Base-by-base conservation (phyloP, 1,140 invertebrate genomes). In the Harpegnathos saltator region DNA sequence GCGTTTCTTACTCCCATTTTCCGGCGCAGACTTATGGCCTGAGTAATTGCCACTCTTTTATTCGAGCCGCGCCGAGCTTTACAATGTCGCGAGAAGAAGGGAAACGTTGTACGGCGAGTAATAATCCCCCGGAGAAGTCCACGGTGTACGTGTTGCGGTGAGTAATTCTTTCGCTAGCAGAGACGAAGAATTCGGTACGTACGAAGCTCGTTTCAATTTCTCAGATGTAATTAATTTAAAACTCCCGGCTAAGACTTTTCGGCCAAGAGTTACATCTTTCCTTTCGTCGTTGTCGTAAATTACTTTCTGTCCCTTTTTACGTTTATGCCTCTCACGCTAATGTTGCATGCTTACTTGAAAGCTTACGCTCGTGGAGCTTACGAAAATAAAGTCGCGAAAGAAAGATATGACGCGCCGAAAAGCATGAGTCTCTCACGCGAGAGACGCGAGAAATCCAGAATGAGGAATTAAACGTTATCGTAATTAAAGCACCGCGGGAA, bases 1-100 rank as follows among this genome's bases (percentile, higher is more conserved):
- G 56, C 52, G 19, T 75, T 65, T 78, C 38, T 52, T 82, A 75
- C 48, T 83, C 50, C 38, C 22, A 66, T 66, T 68, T 68, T 77
- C 44, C 74, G 26, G 33, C n/a, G 48, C 1, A 22, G 14, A 59
- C 24, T 58, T 71, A 5, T 65, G 17, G 56, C 22, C 75, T 56
- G 52, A 80, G 24, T 80, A 71, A 71, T 80, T 71, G 65, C 54
- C 22, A 58, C 52, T 59, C 33, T 58, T 19, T 58, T 59, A 80
- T 59, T 71, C 26, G 59, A 33, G 58, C 22, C 15, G 17, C 33
- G 9, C 15, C 14, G 0, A 33, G 22, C 54, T 44, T 52, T 54
- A 33, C 54, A 80, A 38, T 38, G 38, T 56, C 63, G 29, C 14
- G 15, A 22, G 19, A 56, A 19, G 15, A 33, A 44, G 26, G 44